A percentile compares a stretch with the other conserved stretches of the same genome.
phyloP scores from a whole-genome alignment of 2,113 vertebrate species.

The Pangasianodon gigas region DNA sequence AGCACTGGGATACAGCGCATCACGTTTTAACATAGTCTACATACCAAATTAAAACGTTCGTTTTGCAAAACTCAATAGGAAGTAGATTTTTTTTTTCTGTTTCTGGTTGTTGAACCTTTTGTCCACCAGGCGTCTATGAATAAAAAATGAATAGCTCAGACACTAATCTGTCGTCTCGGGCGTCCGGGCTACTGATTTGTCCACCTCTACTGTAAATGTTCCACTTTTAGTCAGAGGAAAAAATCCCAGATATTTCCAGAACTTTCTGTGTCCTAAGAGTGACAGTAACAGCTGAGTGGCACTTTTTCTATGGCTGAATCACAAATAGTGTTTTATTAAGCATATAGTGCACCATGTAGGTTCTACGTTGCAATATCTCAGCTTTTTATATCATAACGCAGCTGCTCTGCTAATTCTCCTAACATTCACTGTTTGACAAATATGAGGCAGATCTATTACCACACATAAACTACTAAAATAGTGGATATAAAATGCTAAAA shows the following conservation, averaged over 20 bases:
- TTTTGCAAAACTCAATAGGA: background rate
- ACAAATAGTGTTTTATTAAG: background rate
- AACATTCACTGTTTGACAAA: background rate
- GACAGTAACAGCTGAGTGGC: background rate
- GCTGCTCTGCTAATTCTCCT: background rate
- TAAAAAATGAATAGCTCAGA: background rate
- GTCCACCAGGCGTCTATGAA: background rate
- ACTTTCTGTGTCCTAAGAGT: background rate
- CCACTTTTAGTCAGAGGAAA: background rate
- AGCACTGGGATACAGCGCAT: too few species aligned
- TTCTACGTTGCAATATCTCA: background rate
- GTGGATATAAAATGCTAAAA: background rate
- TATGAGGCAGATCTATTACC: background rate
- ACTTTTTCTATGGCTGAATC: background rate
- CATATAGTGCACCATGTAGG: background rate
- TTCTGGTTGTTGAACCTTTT: background rate
- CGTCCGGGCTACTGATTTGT: background rate
- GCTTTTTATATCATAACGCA: background rate
- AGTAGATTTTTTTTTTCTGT: background rate
- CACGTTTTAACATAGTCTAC: too few species aligned
- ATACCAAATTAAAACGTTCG: background rate
- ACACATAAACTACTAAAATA: background rate
- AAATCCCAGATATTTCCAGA: background rate
- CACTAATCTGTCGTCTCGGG: background rate
- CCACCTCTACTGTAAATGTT: background rate